Base-by-base conservation (phyloP, 2,797 vertebrate species). In the Taenioides sp. region DNA sequence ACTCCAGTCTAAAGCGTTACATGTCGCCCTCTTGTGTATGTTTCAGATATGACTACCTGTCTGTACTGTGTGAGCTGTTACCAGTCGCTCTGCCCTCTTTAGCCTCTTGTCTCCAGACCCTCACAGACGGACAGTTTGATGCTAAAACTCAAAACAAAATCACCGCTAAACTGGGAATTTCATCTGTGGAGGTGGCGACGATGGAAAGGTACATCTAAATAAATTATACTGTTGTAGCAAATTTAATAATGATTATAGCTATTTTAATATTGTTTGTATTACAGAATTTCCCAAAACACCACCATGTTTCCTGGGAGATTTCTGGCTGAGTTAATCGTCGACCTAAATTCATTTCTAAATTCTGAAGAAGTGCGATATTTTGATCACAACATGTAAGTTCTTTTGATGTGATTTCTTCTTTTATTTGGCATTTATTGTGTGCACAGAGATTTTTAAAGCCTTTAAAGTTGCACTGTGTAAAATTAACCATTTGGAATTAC, bases 51-150 rank as follows among this genome's bases (percentile, higher is more conserved):
- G 90, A 92, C 76, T 98, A 99, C 81, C 93, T 98, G 85, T 96
- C 98, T 0, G 96, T 98, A 83, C 91, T 99, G 78, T 99, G 98
- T 64, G 98, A 99, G 89, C 93, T 99, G 80, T 91, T 99, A 61
- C 97, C 97, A 0, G 91, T 97, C 78, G 96, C 93, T 3, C 89
- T 99, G 65, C 97, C 96, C 0, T 99, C 97, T 1, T 69, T 99
- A 77, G 96, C 95, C 0, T 89, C 95, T 52, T 98, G 96, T 86
- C 93, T 99, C 67, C 95, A 97, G 84, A 85, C 93, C 0, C 89
- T 99, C 25, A 55, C 86, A 37, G 88, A 95, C 0, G 98, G 98
- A 92, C 90, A 82, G 37, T 89, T 92, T 73, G 76, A 65, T 31
- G 54, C 74, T 2, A 87, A 93, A 73, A 89, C 81, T 71, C 82